Conservation (phyloP, 2,797 vertebrate genomes). For the Atherinosoma microstoma region DNA sequence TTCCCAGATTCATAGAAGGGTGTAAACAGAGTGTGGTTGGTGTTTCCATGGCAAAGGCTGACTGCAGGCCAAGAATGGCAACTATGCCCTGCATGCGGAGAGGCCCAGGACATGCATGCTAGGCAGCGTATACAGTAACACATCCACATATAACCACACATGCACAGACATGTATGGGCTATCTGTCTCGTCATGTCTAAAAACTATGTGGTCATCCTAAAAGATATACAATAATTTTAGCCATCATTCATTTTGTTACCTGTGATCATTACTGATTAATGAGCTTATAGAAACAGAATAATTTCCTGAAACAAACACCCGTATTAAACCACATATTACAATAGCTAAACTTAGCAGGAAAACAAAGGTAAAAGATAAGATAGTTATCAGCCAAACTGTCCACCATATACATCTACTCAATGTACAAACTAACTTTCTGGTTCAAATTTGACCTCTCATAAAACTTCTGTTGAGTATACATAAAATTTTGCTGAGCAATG, state of each 20-base stretch:
- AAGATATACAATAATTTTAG: background rate
- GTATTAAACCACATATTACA: background rate
- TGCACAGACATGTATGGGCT: conserved; percentile 32
- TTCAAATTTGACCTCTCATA: background rate
- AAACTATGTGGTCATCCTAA: background rate
- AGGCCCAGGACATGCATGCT: conserved; percentile 62
- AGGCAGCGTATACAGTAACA: conserved; percentile 65
- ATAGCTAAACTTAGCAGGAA: background rate
- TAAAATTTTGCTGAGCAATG: background rate
- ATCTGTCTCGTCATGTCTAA: conserved; percentile 13
- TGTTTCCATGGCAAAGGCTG: conserved; percentile 83
- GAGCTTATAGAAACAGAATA: background rate
- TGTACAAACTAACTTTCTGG: background rate
- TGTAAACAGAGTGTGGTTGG: conserved; percentile 77
- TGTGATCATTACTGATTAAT: background rate
- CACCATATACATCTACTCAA: background rate
- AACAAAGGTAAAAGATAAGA: background rate
- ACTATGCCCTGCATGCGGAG: conserved; percentile 78
- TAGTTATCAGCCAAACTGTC: background rate
- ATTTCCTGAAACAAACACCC: background rate
- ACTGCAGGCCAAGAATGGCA: conserved; percentile 83
- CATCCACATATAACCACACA: conserved; percentile 26
- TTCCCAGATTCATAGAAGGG: conserved; percentile 78
- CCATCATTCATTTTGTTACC: background rate
- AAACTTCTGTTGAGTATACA: background rate